Base-by-base conservation (phyloP, 2,888 invertebrate species). In the Drosophila nigritarsus region DNA sequence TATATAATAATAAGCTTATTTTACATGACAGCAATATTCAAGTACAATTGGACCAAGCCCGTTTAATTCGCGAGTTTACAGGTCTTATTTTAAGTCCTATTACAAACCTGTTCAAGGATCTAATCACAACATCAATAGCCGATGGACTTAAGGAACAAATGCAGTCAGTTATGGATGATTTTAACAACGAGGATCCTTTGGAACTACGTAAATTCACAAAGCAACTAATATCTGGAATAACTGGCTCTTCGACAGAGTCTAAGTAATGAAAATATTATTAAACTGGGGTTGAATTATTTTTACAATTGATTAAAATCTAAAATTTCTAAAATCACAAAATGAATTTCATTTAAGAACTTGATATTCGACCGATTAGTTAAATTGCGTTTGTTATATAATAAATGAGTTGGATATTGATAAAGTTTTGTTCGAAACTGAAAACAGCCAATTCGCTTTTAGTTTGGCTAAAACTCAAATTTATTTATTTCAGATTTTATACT, bases 51-150 rank as follows among this genome's bases (percentile, higher is more conserved):
- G 91, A 92, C 75, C 89, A 91, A 78, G 85, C 88, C 13, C 80
- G 89, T 7, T 72, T 93, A 45, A 89, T 93, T 62, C 87, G 92
- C 9, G 85, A 92, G 32, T 61, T 93, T 36, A 92, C 91, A 18
- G 91, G 92, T n/a, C 79, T 91, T 20, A 91, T 93, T 72, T 83
- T 93, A 62, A 92, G 91, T 72, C 93, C 93, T n/a, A 92, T 93
- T 53, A 92, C 93, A 55, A 92, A 91, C 73, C 74, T 92, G 18
- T 93, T 93, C 59, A 91, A 91, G 48, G 86, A 92, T 75, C 90
- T 91, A 24, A 92, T 93, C 48, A 92, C 92, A 9, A 92, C 92
- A 27, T 92, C 92, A 20, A 93, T 93, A 67, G 92, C 93, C 32
- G 92, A 92, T 66, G 91, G 92, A 1, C 83, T 93, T 4, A 92